Evolutionary conservation across 2,113 vertebrate species (phyloP).

Genomic region (Limnothrissa miodon): DNA sequence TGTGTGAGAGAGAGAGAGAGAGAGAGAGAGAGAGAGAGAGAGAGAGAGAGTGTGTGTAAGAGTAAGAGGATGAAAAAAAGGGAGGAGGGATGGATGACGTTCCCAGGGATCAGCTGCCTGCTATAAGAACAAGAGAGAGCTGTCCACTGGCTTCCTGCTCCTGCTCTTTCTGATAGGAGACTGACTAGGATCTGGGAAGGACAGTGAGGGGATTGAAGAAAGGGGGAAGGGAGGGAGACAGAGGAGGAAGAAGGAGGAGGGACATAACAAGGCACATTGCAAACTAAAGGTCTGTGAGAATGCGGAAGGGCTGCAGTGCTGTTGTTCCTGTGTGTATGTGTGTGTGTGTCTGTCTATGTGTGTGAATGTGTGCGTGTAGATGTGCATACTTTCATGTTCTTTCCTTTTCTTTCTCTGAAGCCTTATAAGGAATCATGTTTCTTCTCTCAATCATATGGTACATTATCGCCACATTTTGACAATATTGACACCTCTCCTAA

Average conservation of each 20-base stretch:
- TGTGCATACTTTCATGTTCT: not conserved
- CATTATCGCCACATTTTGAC: too few relatives aligned
- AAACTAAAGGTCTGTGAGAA: not conserved
- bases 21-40: conserved; percentile 14
- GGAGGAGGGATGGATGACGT: conserved; percentile 5
- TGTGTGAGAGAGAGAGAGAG: not conserved
- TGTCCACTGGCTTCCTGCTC: not conserved
- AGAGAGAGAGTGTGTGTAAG: not conserved
- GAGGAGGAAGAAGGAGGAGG: not conserved
- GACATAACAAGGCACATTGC: not conserved
- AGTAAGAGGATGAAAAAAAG: not conserved
- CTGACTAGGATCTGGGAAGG: not conserved
- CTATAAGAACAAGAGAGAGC: not conserved
- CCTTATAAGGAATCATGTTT: not conserved
- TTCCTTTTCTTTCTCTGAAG: not conserved
- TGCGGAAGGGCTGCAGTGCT: not conserved
- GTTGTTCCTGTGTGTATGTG: not conserved
- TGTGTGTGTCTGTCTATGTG: not conserved
- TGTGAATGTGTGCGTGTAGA: conserved; percentile 1
- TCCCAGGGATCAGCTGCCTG: not conserved
- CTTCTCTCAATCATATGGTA: too few relatives aligned
- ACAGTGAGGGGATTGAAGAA: not conserved
- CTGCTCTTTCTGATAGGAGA: not conserved
- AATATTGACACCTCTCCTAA: too few relatives aligned
- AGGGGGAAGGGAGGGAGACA: not conserved